Evolutionary conservation across 2,888 invertebrate species (phyloP), one percentile per base, ranked within the genome.

Genomic region (Nephrotoma appendiculata): DNA sequence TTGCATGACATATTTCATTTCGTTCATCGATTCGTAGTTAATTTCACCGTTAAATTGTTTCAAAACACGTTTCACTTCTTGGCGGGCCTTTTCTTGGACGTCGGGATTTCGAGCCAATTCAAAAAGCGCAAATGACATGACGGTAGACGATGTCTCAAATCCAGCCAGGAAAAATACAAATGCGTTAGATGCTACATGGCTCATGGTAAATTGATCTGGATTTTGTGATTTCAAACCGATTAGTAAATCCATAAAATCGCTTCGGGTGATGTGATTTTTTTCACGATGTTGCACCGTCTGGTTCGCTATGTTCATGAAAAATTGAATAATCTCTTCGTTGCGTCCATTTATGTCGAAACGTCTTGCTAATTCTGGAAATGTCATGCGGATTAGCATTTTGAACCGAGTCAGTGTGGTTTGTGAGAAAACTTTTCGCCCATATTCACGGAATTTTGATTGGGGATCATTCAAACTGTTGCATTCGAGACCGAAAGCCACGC

Each of bases 181-280:
- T 1, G 91, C 91, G 88, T 92, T 92, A 0, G 92, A 91, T 0
- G 90, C 90, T 19, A 92, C 90, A 0, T 88, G 87, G 15, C 87
- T 85, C 9, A 88, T 11, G 2, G 87, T 86, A 2, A 88, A 41
- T 2, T 52, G 15, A 11, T 31, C 15, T 12, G 19, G 9, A 43
- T 45, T 44, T 31, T 45, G 15, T 7, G 43, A 43, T 19, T 85
- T 44, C 31, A 44, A 44, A 31, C 15, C 48, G 45, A 93, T 91
- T 57, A 93, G 88, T 12, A 92, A 88, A 88, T 93, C 92, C 52
- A 93, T 89, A 88, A 94, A 94, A 89, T 94, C 94, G 86, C 93
- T 93, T 45, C 93, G 90, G 0, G 89, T 89, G 0, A 94, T 88
- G 4, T 92, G 90, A 88, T 92, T 92, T 42, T 90, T 90, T 88